phyloP scores from a whole-genome alignment of 1,140 invertebrate genomes.

The Acyrthosiphon pisum region DNA sequence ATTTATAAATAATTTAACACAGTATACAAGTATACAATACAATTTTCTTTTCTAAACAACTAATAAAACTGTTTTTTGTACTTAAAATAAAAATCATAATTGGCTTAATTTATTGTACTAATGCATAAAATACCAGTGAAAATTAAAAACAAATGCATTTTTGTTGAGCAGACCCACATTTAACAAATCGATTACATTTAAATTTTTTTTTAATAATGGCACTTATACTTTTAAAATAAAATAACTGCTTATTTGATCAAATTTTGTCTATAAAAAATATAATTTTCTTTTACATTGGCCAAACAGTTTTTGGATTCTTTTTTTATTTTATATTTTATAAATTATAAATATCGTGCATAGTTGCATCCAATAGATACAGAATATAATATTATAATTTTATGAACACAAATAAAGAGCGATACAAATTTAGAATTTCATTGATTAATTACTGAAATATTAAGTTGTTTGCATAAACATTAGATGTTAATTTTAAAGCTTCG shows the following conservation, averaged over 20 bases:
- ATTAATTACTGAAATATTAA: neutral
- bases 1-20: slow-evolving; percentile 51
- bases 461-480: neutral
- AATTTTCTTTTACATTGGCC: neutral
- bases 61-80: slow-evolving; percentile 37
- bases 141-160: slow-evolving; percentile 50
- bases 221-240: slow-evolving; percentile 40
- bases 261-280: slow-evolving; percentile 51
- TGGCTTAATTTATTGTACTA: slow-evolving; percentile 15
- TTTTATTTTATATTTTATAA: slow-evolving; percentile 16
- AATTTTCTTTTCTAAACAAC: slow-evolving; percentile 27
- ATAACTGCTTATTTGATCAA: slow-evolving; percentile 53
- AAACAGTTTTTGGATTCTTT: neutral
- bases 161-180: slow-evolving; percentile 50
- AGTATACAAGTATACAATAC: slow-evolving; percentile 40
- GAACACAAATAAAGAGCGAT: neutral
- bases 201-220: slow-evolving; percentile 20
- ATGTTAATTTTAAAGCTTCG: neutral
- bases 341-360: neutral
- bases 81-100: slow-evolving; percentile 13
- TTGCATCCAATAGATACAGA: neutral
- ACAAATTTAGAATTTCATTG: neutral
- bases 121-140: slow-evolving; percentile 32
- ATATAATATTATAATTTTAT: neutral
- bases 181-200: neutral